Conservation (phyloP, 2,888 invertebrate genomes). For the Automeris io region DNA sequence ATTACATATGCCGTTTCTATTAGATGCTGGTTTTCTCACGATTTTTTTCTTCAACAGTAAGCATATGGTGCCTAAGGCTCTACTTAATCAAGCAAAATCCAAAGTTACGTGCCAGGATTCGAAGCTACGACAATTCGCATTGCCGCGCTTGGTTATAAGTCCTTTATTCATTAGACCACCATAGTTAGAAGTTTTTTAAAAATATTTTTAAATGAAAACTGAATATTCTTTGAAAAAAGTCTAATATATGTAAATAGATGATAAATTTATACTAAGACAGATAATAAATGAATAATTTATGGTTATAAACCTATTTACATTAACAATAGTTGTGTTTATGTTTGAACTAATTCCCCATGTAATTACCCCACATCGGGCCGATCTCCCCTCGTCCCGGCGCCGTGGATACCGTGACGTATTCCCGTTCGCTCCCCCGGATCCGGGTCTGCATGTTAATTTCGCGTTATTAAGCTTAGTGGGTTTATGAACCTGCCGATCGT, state of each 20-base stretch:
- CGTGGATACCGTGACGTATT: conserved; percentile 15
- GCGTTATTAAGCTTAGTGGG: conserved; percentile 10
- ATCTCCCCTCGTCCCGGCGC: conserved; percentile 14
- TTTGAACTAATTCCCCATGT: not conserved
- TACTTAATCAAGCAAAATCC: too few species aligned
- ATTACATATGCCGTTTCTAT: too few species aligned
- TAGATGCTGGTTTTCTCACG: too few species aligned
- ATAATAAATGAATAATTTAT: not conserved
- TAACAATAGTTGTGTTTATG: not conserved
- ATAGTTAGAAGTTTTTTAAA: too few species aligned
- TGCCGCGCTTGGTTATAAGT: too few species aligned
- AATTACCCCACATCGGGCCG: not conserved
- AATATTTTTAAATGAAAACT: too few species aligned
- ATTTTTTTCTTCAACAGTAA: too few species aligned
- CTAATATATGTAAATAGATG: not conserved
- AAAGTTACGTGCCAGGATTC: too few species aligned
- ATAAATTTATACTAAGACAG: not conserved
- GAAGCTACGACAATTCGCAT: too few species aligned
- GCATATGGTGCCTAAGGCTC: too few species aligned
- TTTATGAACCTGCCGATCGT: conserved; percentile 8
- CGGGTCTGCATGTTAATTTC: conserved; percentile 18
- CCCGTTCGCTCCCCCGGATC: conserved; percentile 15
- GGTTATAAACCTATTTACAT: not conserved
- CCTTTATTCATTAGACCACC: too few species aligned
- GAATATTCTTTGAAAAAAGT: not conserved